Base-by-base conservation (phyloP, 2,113 vertebrate genomes). In the Synodontis membranacea region DNA sequence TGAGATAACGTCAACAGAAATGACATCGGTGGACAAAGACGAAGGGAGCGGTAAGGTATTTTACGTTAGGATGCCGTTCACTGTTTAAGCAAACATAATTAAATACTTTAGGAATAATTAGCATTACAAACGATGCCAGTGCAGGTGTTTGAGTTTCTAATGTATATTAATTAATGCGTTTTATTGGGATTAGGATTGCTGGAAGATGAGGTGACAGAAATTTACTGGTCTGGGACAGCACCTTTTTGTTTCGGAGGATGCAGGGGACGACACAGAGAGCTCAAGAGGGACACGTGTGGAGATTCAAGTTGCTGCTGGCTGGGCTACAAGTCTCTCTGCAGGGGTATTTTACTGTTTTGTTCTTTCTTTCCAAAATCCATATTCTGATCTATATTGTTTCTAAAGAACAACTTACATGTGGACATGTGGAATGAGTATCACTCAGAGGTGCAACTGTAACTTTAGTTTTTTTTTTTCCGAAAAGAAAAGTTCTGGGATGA, bases 221-320 rank as follows among this genome's bases (percentile, higher is more conserved):
- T 93, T 0, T 97, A 96, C 89, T 97, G 96, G 96, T 94, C 96
- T 0, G 96, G 96, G 64, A 95, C 94, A 7, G 95, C 95, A 0
- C 96, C 96, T 1, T 88, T 96, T 74, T 97, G 96, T 88, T 0
- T 96, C 7, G 95, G 95, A 66, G 94, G 95, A 86, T 97, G 96
- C 89, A 94, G 80, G 87, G 94, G 93, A 0, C 87, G 84, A 28
- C 96, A 97, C 91, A 89, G 90, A 88, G 95, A 96, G 91, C 90
- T 97, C 52, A 96, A 92, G 90, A 94, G 90, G 80, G 96, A 96
- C 89, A 93, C 25, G 70, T 97, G 96, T 23, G 96, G 96, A 58
- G 93, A 96, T 2, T 95, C 94, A 1, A 93, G 92, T 93, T 97
- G 96, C 92, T 97, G 96, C 93, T 96, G 96, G 96, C 74, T 96